Evolutionary conservation across 2,113 vertebrate genomes (phyloP), one percentile per base, ranked within the genome.

Genomic region (Todiramphus saurophagus): DNA sequence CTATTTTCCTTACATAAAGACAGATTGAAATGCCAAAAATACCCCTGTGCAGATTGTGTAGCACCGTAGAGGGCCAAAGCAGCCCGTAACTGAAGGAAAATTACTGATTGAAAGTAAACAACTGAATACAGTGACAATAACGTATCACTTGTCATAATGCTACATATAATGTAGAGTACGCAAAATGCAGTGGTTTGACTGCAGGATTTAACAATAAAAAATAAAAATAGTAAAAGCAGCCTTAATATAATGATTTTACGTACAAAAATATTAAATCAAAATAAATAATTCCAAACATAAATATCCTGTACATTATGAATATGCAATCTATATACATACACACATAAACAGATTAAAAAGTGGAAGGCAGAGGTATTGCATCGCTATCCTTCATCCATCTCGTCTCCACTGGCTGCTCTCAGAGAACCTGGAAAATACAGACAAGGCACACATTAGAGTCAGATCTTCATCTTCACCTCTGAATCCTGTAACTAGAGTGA

Each of bases 271-370:
- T 98, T 98, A 98, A 98, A 98, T 98, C 97, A 97, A 98, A 98
- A 98, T 98, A 98, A 98, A 98, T 98, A 98, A 98, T 97, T 97
- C 98, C 95, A 96, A 96, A 98, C 98, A 98, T 98, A 98, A 98
- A 98, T 98, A 98, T 98, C 98, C 97, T 98, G 98, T 98, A 98
- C 98, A 98, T 98, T 97, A 98, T 96, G 98, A 97, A 97, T 98
- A 98, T 95, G 96, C 84, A 56, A 97, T 96, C 95, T 95, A 97
- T 96, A 96, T 92, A 95, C 85, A 96, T 92, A 95, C 85, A 94
- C 59, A 94, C 70, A 93, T 73, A 79, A 96, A 96, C 53, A 97
- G 95, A 44, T 97, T 97, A 82, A 96, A 97, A 96, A 93, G 94
- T 93, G 96, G 96, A 97, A 97, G 97, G 98, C 97, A 97, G 98